Base-by-base conservation (phyloP, 2,888 invertebrate genomes). In the Seladonia tumulorum region DNA sequence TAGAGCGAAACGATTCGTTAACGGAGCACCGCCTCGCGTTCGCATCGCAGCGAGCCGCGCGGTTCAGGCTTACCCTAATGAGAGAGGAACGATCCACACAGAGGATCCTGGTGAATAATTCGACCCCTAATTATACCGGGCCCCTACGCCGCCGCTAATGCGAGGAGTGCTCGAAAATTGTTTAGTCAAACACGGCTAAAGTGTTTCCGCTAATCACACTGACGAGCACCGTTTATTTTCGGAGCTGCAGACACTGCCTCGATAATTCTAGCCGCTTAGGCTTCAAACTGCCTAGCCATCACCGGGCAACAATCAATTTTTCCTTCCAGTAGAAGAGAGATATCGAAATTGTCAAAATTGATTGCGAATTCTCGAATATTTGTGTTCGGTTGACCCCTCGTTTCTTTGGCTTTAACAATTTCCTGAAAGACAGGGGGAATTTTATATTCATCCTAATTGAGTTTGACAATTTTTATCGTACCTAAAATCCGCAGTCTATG, bases 1-100 rank as follows among this genome's bases (percentile, higher is more conserved):
- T 81, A 74, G 87, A 87, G 86, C 83, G 86, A 81, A 57, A 86
- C 86, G 80, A 70, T 79, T 76, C 83, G 83, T 83, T 73, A 79
- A 83, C 83, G 80, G 42, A 63, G 47, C 57, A 22, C 60, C 47
- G 71, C 22, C 63, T 53, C 29, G 22, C 18, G 42, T 76, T 66
- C 14, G 63, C 22, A 45, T 10, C 84, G n/a, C 71, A 68, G 22
- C 35, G 35, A 35, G 35, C 35, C 3, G 35, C 35, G 57, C n/a
- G n/a, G n/a, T 70, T 85, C 35, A 74, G 8, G 39, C n/a, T 22
- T 22, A 49, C 45, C 66, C 73, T 75, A 76, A 86, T 45, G n/a
- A n/a, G 57, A n/a, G 57, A 57, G n/a, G 57, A 57, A 42, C 82
- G 71, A 39, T 71, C 35, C 35, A 63, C 79, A 82, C 77, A 71